Base-by-base conservation (phyloP, 1,140 invertebrate genomes). In the Papilio aristodemus region DNA sequence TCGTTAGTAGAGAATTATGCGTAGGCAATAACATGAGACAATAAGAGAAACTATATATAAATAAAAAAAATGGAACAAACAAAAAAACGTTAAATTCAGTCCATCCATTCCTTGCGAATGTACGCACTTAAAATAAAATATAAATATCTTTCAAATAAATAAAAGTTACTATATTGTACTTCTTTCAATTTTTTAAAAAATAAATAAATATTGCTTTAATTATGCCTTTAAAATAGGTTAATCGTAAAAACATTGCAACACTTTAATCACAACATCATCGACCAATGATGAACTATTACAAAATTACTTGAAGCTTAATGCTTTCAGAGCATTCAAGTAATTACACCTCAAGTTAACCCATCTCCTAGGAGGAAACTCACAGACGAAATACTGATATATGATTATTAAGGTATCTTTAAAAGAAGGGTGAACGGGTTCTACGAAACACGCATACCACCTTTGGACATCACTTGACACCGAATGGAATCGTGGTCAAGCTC, bases 21-120 rank as follows among this genome's bases (percentile, higher is more conserved):
- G 68, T 69, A 60, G 72, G 70, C 76, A 81, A 72, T 77, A 81
- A 81, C 74, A 67, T 72, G 73, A 66, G 19, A n/a, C n/a, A n/a
- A n/a, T n/a, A n/a, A 46, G 74, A 71, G 71, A 58, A 74, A 80
- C n/a, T n/a, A 76, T 74, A 74, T 82, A 76, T 75, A 81, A 80
- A 77, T 80, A 82, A 80, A 79, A 74, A 77, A 74, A 76, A 67
- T 71, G 60, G 72, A 79, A 77, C n/a, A 77, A 84, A 82, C 84
- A 79, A 81, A 71, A 72, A 79, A 82, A 86, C 85, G 84, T 76
- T 79, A 81, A 83, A 78, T 89, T 87, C 89, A 89, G 86, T 89
- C 88, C 86, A 87, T 81, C 83, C 84, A 68, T 86, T 82, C 64
- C 71, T 72, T 80, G 81, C 78, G 81, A 89, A 89, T 89, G 86